These are phyloP conservation scores for Chrysopilus asiliformis DNA, from an alignment of 2,888 invertebrate species.

Conservation along the genomic window DNA sequence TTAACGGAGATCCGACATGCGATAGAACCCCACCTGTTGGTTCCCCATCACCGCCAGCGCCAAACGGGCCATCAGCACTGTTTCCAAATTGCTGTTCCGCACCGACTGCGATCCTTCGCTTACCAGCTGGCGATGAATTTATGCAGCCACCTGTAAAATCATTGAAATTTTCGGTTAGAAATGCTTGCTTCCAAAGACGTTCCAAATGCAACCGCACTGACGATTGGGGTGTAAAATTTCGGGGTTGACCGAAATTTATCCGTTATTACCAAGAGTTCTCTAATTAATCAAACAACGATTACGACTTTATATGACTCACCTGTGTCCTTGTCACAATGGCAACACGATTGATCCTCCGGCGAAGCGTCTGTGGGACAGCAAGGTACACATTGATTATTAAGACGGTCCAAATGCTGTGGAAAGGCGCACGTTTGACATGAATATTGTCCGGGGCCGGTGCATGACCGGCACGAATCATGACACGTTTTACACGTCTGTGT, in stretches of 20 bases:
- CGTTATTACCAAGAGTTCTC: too few relatives aligned
- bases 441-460: conserved; percentile 54
- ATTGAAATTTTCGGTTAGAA: too few relatives aligned
- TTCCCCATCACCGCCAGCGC: conserved; percentile 16
- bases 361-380: conserved; percentile 48
- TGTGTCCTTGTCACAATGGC: conserved; percentile 54
- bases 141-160: conserved; percentile 56
- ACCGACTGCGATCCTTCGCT: conserved; percentile 52
- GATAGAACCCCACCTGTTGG: conserved; percentile 24
- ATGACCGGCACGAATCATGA: conserved; percentile 50
- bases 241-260: too few relatives aligned
- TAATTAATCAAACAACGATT: too few relatives aligned
- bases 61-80: conserved; percentile 17
- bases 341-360: conserved; percentile 44
- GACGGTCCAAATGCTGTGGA: conserved; percentile 51
- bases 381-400: conserved; percentile 63
- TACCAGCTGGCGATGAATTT: conserved; percentile 59
- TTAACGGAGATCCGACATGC: conserved; percentile 39
- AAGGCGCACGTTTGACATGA: conserved; percentile 52
- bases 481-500: conserved; percentile 55
- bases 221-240: too few relatives aligned
- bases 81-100: conserved; percentile 33
- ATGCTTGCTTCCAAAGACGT: too few relatives aligned
- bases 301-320: conserved; percentile 43
- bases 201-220: too few relatives aligned